Conservation (phyloP, 2,113 vertebrate genomes). For the Hippocampus mohnikei region DNA sequence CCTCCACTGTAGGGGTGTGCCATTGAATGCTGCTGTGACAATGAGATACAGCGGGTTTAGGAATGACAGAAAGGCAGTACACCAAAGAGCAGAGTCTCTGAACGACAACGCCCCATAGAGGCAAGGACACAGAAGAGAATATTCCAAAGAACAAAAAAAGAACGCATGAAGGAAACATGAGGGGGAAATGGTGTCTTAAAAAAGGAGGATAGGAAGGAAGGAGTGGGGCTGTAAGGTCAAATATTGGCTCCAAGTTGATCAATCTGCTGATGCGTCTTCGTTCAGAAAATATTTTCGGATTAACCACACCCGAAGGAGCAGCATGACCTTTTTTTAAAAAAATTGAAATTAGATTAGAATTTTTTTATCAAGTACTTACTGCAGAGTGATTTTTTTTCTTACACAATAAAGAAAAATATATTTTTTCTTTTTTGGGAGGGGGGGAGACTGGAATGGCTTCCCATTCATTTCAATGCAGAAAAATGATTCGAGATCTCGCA, state of each 20-base stretch:
- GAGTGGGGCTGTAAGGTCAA: slow-evolving; percentile 41
- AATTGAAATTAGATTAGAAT: no score
- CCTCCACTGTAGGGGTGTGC: slow-evolving; percentile 77
- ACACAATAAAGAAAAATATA: no score
- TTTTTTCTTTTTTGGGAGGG: no score
- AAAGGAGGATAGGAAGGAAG: slow-evolving; percentile 23
- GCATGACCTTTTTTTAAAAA: no score
- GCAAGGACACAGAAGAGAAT: slow-evolving; percentile 10
- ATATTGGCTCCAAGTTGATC: slow-evolving; percentile 7
- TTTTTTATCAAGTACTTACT: no score
- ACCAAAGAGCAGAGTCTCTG: slow-evolving; percentile 4
- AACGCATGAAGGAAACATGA: slow-evolving; percentile 16
- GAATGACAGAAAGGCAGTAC: slow-evolving; percentile 51
- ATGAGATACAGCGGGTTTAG: slow-evolving; percentile 89
- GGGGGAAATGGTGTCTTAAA: slow-evolving; percentile 9
- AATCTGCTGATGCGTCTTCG: slow-evolving; percentile 35
- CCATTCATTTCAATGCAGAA: no score
- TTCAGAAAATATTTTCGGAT: slow-evolving; percentile 22
- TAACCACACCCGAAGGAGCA: no score
- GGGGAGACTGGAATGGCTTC: no score
- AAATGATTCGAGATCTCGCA: no score
- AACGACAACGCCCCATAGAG: slow-evolving; percentile 18
- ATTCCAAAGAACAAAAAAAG: neutral
- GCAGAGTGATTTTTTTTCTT: no score
- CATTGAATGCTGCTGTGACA: slow-evolving; percentile 90